Conservation (phyloP, 2,113 vertebrate genomes). For the Myanophis thanlyinensis region DNA sequence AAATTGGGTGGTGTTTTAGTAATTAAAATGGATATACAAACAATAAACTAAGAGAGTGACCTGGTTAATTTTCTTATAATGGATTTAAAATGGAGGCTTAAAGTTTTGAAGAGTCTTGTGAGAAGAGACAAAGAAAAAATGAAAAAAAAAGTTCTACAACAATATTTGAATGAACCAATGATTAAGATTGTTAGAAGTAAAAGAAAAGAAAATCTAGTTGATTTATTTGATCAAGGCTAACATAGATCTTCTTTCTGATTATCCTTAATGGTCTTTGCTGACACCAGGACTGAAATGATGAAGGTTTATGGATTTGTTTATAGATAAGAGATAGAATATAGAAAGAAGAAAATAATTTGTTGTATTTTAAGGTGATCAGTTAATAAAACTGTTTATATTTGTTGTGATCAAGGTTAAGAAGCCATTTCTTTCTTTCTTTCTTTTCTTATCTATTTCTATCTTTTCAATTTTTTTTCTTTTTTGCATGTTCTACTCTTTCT, state of each 20-base stretch:
- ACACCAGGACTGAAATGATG: not conserved
- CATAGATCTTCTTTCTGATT: not conserved
- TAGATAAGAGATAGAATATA: not conserved
- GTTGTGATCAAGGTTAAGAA: not conserved
- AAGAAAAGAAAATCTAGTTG: not conserved
- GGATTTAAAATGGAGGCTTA: not conserved
- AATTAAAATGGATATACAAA: not conserved
- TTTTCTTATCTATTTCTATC: not conserved
- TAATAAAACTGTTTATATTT: not conserved
- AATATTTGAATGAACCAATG: not conserved
- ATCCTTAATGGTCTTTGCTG: not conserved
- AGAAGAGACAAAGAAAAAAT: not conserved
- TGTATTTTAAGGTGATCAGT: not conserved
- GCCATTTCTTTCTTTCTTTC: not conserved
- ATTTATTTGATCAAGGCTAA: not conserved
- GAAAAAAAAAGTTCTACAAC: not conserved
- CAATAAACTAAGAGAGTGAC: not conserved
- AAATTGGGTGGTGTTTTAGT: not conserved
- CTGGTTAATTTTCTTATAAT: not conserved
- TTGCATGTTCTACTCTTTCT: not conserved
- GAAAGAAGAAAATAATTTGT: not conserved
- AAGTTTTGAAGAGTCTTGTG: not conserved
- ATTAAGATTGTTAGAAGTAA: not conserved
- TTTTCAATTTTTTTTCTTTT: not conserved
- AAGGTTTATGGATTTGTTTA: not conserved